Conservation (phyloP, 2,113 vertebrate genomes). For the Tiliqua scincoides region DNA sequence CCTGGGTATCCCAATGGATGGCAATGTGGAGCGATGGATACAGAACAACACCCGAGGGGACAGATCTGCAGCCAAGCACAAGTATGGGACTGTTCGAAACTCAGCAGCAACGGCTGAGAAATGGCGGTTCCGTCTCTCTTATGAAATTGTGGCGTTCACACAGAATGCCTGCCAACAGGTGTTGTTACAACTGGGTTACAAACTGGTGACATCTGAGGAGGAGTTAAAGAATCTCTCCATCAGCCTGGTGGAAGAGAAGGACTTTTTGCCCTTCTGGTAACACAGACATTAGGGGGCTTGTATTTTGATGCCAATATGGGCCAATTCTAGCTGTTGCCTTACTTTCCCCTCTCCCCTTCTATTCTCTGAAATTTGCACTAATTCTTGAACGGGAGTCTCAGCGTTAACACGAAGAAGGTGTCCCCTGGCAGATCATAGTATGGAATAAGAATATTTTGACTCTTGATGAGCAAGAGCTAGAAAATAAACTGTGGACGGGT, state of each 20-base stretch:
- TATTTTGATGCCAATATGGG: slow-evolving; percentile 78
- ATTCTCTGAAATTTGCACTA: slow-evolving; percentile 89
- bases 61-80: slow-evolving; percentile 91
- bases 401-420: slow-evolving; percentile 40
- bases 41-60: slow-evolving; percentile 92
- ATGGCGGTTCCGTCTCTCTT: slow-evolving; percentile 94
- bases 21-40: slow-evolving; percentile 93
- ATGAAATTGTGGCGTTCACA: slow-evolving; percentile 93
- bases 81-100: slow-evolving; percentile 93
- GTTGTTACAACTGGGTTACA: slow-evolving; percentile 92
- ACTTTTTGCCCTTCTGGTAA: slow-evolving; percentile 94
- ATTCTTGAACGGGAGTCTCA: slow-evolving; percentile 72
- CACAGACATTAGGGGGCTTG: slow-evolving; percentile 5
- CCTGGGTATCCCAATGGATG: slow-evolving; percentile 90
- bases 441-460: slow-evolving; percentile 51
- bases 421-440: slow-evolving; percentile 47
- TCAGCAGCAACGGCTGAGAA: slow-evolving; percentile 93
- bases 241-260: slow-evolving; percentile 92
- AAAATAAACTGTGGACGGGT: slow-evolving; percentile 66
- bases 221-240: slow-evolving; percentile 92
- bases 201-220: slow-evolving; percentile 83
- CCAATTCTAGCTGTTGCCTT: slow-evolving; percentile 92
- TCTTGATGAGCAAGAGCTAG: slow-evolving; percentile 60
- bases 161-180: slow-evolving; percentile 91
- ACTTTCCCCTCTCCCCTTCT: slow-evolving; percentile 68